Conservation (phyloP, 2,888 invertebrate genomes). For the Drosophila neutralis region DNA sequence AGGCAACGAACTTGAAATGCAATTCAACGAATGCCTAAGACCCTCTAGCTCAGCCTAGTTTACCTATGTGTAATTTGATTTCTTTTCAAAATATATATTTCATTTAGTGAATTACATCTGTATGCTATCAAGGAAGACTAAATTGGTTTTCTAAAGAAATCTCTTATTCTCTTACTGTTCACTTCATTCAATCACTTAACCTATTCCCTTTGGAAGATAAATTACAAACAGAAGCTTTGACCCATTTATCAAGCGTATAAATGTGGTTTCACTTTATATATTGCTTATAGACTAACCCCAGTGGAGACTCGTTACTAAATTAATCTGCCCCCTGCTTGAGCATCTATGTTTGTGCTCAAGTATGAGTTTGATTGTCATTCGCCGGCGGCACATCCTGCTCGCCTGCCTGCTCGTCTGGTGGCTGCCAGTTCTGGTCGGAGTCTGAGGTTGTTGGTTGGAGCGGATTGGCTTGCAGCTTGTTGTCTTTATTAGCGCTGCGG, state of each 20-base stretch:
- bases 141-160: background rate
- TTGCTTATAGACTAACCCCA: background rate
- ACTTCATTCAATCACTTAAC: background rate
- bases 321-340: conserved; percentile 3
- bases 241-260: conserved; percentile 1
- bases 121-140: background rate
- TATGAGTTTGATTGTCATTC: conserved; percentile 46
- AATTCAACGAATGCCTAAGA: background rate
- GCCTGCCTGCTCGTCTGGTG: conserved; percentile 1
- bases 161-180: background rate
- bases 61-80: background rate
- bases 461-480: conserved; percentile 72
- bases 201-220: background rate
- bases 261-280: background rate
- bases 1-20: conserved; percentile 44
- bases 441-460: conserved; percentile 14
- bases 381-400: conserved; percentile 72
- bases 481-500: conserved; percentile 73
- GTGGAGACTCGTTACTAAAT: background rate
- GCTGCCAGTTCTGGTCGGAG: conserved; percentile 7
- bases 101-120: background rate
- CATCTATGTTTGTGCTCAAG: conserved; percentile 15
- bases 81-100: accelerated
- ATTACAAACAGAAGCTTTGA: background rate
- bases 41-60: background rate